Base-by-base conservation (phyloP, 2,888 invertebrate genomes). In the Strigamia crassipes region DNA sequence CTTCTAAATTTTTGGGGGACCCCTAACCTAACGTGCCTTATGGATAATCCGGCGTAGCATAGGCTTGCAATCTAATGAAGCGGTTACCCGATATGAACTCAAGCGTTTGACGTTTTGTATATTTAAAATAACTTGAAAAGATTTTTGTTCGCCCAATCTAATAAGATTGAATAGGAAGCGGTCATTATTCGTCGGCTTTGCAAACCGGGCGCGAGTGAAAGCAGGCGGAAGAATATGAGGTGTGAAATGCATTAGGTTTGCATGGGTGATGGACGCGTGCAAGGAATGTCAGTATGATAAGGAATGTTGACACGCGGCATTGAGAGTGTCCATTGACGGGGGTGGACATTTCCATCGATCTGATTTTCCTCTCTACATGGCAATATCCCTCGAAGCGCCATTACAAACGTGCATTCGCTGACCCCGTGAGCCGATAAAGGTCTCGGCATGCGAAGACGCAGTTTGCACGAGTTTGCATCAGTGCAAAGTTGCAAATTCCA, bases 301-400 rank as follows among this genome's bases (percentile, higher is more conserved):
- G 66, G 66, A 66, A 66, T 66, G 66, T 66, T 66, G 66, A 66
- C 66, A 66, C 66, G 66, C 61, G 61, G 61, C 61, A 61, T 61
- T 61, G 61, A 66, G 66, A 27, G 66, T 66, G 66, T 66, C 66
- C 66, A 66, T 66, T 27, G 66, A 66, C 66, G 18, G 61, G 42
- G 42, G 42, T 66, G 66, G 66, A 66, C 66, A 23, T 15, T 9
- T 23, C 15, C 31, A 66, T 66, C 66, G 66, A 66, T 66, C 66
- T 66, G 66, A 66, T 66, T 66, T 66, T 21, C 27, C 66, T 27
- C 9, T 66, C 27, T 27, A 4, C 66, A 27, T 66, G 23, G 66
- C 66, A 66, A 66, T 66, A 66, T 66, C 66, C 27, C 66, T 23
- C 27, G 66, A 66, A 66, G 27, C 66, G 66, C 27, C 27, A 66